Conservation (phyloP, 2,888 invertebrate species). For the Agonum fuliginosum region DNA sequence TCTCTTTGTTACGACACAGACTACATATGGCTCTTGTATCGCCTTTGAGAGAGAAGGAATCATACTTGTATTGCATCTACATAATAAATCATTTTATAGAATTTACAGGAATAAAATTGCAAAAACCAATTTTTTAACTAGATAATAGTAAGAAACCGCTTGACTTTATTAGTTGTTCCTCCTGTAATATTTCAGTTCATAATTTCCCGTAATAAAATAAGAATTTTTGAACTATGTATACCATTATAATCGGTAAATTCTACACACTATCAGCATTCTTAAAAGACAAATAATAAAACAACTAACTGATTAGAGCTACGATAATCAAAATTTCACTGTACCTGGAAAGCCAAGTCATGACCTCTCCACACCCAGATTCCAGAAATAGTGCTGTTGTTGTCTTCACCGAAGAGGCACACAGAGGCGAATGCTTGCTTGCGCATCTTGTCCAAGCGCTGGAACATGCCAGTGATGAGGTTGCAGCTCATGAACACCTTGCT, state of each 20-base stretch:
- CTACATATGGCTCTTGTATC: constrained; percentile 11
- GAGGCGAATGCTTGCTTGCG: constrained; percentile 97
- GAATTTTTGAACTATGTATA: too few relatives aligned
- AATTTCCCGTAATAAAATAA: too few relatives aligned
- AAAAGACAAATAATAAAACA: too few relatives aligned
- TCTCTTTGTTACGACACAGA: constrained; percentile 45
- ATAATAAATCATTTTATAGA: neutral
- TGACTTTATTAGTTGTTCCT: too few relatives aligned
- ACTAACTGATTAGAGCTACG: too few relatives aligned
- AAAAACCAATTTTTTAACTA: too few relatives aligned
- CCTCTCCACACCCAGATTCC: constrained; percentile 99
- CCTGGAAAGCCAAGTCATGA: constrained; percentile 91
- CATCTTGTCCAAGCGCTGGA: constrained; percentile 98
- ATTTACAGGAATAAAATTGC: too few relatives aligned
- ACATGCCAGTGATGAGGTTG: constrained; percentile 98
- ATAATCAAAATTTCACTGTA: constrained; percentile 68
- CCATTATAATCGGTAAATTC: too few relatives aligned
- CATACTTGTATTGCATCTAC: neutral
- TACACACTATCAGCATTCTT: too few relatives aligned
- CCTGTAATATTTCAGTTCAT: too few relatives aligned
- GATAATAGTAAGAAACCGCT: too few relatives aligned
- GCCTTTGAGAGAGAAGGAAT: constrained; percentile 56
- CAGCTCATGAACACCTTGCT: constrained; percentile 97
- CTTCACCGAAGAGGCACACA: constrained; percentile 92
- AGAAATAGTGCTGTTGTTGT: constrained; percentile 94